Evolutionary conservation across 2,113 vertebrate genomes (phyloP).

Genomic region (Malurus melanocephalus): DNA sequence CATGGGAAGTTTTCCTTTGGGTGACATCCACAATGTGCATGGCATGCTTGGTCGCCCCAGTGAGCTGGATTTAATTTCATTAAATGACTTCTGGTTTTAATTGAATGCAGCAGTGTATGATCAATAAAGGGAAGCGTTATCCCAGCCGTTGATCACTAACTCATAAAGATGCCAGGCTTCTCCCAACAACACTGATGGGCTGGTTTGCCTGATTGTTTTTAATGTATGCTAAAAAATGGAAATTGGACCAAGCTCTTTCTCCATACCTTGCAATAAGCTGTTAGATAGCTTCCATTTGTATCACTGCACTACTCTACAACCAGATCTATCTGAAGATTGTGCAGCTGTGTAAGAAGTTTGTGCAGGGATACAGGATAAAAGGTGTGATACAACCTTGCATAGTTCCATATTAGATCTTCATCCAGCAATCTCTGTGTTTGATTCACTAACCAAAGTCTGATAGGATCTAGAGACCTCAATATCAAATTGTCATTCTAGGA

Average conservation of each 20-base stretch:
- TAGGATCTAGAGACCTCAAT: neutral
- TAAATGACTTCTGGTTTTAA: constrained; percentile 27
- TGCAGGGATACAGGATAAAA: neutral
- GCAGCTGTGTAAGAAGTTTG: neutral
- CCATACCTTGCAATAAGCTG: neutral
- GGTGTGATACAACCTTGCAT: neutral
- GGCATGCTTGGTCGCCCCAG: neutral
- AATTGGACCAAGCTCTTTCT: neutral
- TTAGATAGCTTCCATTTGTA: neutral
- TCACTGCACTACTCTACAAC: neutral
- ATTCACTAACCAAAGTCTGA: neutral
- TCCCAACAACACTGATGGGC: neutral
- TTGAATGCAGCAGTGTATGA: constrained; percentile 10
- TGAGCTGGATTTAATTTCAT: neutral
- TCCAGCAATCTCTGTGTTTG: neutral
- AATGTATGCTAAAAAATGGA: constrained; percentile 44
- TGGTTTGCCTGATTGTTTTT: neutral
- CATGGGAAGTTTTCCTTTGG: neutral
- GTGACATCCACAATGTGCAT: neutral
- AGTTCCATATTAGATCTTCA: neutral
- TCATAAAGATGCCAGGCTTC: neutral
- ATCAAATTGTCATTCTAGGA: neutral
- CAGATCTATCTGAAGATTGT: neutral
- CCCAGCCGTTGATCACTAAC: neutral
- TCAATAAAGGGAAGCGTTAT: constrained; percentile 22